Evolutionary conservation across 2,888 invertebrate genomes (phyloP).

Genomic region (Eueremaeus valkanovi): DNA sequence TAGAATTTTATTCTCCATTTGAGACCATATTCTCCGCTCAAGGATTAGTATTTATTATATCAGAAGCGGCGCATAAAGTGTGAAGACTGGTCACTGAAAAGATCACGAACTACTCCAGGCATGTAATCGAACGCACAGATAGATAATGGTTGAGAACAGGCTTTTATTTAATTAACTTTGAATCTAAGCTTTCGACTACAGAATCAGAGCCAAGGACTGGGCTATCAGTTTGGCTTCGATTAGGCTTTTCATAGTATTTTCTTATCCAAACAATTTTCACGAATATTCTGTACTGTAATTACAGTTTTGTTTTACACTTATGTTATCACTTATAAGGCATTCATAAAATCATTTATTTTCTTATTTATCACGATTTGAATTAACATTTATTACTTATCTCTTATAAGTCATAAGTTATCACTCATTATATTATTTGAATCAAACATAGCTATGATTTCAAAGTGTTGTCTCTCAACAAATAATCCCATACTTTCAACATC

Average conservation of each 20-base stretch:
- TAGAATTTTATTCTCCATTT: background rate
- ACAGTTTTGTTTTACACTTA: slow-evolving; percentile 21
- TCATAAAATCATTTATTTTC: background rate
- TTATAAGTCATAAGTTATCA: slow-evolving; percentile 15
- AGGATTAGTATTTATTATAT: background rate
- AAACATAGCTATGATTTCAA: background rate
- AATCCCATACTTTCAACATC: slow-evolving; percentile 1
- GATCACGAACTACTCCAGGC: slow-evolving; percentile 17
- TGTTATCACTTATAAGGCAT: slow-evolving; percentile 1
- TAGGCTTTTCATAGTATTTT: background rate
- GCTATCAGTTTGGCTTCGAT: background rate
- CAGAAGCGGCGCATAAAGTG: slow-evolving; percentile 19
- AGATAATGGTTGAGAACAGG: slow-evolving; percentile 20
- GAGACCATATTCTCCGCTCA: background rate
- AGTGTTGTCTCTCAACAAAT: slow-evolving; percentile 21
- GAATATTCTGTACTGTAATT: slow-evolving; percentile 24
- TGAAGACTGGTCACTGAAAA: slow-evolving; percentile 19
- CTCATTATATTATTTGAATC: slow-evolving; percentile 9
- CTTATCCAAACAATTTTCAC: background rate
- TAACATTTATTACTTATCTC: too few species aligned
- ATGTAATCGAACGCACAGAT: slow-evolving; percentile 7
- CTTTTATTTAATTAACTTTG: slow-evolving; percentile 20
- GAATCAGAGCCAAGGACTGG: slow-evolving; percentile 11
- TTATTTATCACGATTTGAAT: slow-evolving; percentile 30
- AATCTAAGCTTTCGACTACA: background rate